These are phyloP conservation scores for Leptinotarsa juncta DNA, from an alignment of 2,888 invertebrate genomes.

Conservation along the genomic window DNA sequence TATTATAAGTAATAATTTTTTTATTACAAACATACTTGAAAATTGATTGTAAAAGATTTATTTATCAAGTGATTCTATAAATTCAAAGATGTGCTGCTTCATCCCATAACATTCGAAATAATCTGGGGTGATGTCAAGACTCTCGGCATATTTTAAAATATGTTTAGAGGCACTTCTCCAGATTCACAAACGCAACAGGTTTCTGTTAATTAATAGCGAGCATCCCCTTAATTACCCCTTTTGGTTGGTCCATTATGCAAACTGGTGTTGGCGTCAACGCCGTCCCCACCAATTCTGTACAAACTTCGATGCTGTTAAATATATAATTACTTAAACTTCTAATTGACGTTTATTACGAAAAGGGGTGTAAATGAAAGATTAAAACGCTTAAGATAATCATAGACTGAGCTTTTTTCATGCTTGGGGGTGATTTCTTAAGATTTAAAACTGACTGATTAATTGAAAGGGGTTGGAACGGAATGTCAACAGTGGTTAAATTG, in stretches of 20 bases:
- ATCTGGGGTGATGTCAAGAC: slow-evolving; percentile 19
- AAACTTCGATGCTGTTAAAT: slow-evolving; percentile 57
- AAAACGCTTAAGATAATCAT: slow-evolving; percentile 62
- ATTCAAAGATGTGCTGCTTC: not conserved
- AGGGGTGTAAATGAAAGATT: slow-evolving; percentile 65
- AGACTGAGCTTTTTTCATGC: slow-evolving; percentile 55
- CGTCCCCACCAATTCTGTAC: slow-evolving; percentile 46
- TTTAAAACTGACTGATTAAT: slow-evolving; percentile 61
- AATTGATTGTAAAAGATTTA: too few relatives aligned
- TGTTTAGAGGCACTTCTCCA: slow-evolving; percentile 53
- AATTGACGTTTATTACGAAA: slow-evolving; percentile 66
- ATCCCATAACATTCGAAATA: slow-evolving; percentile 22
- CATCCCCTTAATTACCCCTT: slow-evolving; percentile 67
- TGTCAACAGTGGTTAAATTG: slow-evolving; percentile 59
- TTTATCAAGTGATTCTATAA: slow-evolving; percentile 31
- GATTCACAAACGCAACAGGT: slow-evolving; percentile 62
- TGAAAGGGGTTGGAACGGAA: slow-evolving; percentile 60
- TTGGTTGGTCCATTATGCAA: slow-evolving; percentile 66
- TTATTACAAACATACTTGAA: too few relatives aligned
- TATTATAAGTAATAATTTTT: too few relatives aligned
- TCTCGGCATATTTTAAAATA: slow-evolving; percentile 44
- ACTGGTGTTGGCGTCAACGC: slow-evolving; percentile 50
- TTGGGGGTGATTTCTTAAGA: slow-evolving; percentile 60
- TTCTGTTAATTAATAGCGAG: slow-evolving; percentile 65
- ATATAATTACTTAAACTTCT: slow-evolving; percentile 64